Conservation (phyloP, 2,113 vertebrate genomes). For the Pachyramphus minor region DNA sequence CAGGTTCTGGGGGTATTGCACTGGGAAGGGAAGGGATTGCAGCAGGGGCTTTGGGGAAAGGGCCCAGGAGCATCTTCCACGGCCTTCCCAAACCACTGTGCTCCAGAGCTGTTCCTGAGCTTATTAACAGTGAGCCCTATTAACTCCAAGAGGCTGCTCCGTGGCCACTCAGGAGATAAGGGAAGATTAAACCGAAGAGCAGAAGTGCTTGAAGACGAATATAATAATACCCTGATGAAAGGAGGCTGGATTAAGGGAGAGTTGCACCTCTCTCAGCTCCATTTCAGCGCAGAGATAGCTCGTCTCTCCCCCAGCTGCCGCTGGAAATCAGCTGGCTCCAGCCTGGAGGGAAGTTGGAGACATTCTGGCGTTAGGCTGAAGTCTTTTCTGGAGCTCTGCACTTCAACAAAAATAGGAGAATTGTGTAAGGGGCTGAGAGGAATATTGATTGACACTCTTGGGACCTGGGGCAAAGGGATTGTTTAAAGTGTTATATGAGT, state of each 20-base stretch:
- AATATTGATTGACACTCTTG: not conserved
- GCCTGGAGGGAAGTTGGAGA: not conserved
- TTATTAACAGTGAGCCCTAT: not conserved
- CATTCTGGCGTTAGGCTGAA: not conserved
- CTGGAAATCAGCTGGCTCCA: not conserved
- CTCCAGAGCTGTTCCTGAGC: not conserved
- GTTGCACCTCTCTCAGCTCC: not conserved
- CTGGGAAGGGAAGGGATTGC: not conserved
- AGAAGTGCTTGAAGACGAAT: constrained; percentile 2
- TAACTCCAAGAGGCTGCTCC: constrained; percentile 27
- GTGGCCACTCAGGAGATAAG: not conserved
- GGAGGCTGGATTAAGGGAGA: not conserved
- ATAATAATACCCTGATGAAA: not conserved
- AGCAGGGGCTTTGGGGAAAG: not conserved
- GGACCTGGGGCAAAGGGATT: not conserved
- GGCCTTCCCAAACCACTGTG: not conserved
- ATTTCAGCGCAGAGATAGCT: not conserved
- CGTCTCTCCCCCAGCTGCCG: not conserved
- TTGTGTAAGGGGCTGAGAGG: not conserved
- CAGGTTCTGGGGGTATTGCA: not conserved
- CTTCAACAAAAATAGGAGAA: not conserved
- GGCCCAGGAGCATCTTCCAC: not conserved
- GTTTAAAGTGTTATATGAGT: not conserved
- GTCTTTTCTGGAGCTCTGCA: not conserved
- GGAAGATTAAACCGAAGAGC: constrained; percentile 29